phyloP scores from a whole-genome alignment of 2,113 vertebrate genomes.

The Drymodes brunneopygia region DNA sequence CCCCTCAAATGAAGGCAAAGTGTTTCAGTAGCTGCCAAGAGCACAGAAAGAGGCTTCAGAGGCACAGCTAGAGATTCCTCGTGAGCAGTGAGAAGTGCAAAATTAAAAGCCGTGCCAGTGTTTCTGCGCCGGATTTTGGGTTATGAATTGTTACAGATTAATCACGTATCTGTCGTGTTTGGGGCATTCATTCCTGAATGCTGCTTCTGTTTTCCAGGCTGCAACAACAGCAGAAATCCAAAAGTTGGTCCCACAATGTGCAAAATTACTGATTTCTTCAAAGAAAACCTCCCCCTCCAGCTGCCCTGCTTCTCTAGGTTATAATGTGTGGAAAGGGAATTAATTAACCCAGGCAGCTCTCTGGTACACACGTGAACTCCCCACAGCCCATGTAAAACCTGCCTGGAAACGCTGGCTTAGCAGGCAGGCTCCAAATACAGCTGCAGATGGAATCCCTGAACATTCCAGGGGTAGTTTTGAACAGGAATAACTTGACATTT shows the following conservation, averaged over 20 bases:
- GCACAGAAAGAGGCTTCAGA: background rate
- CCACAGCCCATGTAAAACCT: conserved; percentile 35
- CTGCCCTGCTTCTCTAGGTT: conserved; percentile 33
- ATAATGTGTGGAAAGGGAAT: conserved; percentile 52
- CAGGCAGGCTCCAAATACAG: conserved; percentile 45
- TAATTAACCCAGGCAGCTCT: conserved; percentile 53
- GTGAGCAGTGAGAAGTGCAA: background rate
- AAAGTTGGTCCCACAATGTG: background rate
- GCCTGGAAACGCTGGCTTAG: conserved; percentile 30
- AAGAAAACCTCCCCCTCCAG: conserved; percentile 40
- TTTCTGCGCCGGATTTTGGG: background rate
- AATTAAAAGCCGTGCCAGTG: background rate
- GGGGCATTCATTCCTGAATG: background rate
- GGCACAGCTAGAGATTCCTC: background rate
- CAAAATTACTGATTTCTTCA: conserved; percentile 51
- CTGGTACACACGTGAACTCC: background rate
- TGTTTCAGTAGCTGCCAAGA: background rate
- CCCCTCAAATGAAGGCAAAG: background rate
- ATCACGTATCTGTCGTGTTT: background rate
- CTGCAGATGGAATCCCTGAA: conserved; percentile 61
- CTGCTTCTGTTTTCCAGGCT: background rate
- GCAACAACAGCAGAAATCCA: conserved; percentile 10
- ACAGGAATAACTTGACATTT: conserved; percentile 76
- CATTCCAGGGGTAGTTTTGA: conserved; percentile 21
- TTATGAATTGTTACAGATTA: background rate